phyloP scores from a whole-genome alignment of 2,113 vertebrate genomes.

The Dromiciops gliroides region DNA sequence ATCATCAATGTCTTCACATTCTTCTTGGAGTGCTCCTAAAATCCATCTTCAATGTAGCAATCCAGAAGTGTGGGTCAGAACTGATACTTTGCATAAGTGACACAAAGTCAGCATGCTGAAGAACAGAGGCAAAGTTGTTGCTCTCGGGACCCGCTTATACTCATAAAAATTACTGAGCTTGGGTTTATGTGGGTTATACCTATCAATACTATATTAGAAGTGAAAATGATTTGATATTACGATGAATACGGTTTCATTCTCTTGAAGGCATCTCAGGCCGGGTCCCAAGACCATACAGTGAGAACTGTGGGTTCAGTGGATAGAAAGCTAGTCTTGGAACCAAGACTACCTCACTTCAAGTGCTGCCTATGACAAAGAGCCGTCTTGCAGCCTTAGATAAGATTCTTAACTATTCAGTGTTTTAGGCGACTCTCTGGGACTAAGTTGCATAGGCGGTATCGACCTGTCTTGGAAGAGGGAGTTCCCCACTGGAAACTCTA shows the following conservation, averaged over 20 bases:
- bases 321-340: not conserved
- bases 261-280: not conserved
- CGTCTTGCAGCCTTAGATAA: not conserved
- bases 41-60: slow-evolving; percentile 46
- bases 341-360: not conserved
- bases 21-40: slow-evolving; percentile 44
- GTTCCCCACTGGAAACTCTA: not conserved
- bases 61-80: slow-evolving; percentile 49
- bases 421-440: not conserved
- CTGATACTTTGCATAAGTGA: slow-evolving; percentile 28
- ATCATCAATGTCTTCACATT: not conserved
- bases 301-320: not conserved
- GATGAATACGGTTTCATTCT: not conserved
- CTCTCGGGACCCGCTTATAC: not conserved
- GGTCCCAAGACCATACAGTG: not conserved
- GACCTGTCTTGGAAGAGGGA: not conserved
- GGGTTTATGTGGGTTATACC: not conserved
- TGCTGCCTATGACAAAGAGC: not conserved
- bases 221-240: not conserved
- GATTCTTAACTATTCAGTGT: not conserved
- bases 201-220: not conserved
- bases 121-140: not conserved
- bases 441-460: not conserved
- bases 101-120: not conserved
- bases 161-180: not conserved